Percentiles rank a stretch among this genome's conserved stretches.
phyloP scores from a whole-genome alignment of 2,797 vertebrate genomes.

The Thripadectes ignobilis region DNA sequence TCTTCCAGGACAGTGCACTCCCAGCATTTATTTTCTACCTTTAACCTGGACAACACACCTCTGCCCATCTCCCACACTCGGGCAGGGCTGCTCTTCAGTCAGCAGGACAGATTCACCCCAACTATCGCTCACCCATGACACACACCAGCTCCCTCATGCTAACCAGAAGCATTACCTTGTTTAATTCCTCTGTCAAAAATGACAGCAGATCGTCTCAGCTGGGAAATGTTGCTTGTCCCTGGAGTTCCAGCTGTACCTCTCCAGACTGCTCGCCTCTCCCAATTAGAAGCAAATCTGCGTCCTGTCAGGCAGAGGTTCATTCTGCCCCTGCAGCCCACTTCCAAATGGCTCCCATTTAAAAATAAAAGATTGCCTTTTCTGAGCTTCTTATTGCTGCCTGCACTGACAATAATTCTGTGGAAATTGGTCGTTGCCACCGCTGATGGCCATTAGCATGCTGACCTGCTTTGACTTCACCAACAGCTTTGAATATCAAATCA shows the following conservation, averaged over 20 bases:
- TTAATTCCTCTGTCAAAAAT: not conserved
- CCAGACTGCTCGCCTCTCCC: slow-evolving; percentile 8
- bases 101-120: not conserved
- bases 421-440: slow-evolving; percentile 56
- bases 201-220: slow-evolving; percentile 37
- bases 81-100: not conserved
- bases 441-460: slow-evolving; percentile 65
- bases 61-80: not conserved
- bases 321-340: slow-evolving; percentile 14
- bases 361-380: slow-evolving; percentile 58
- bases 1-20: not conserved
- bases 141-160: not conserved
- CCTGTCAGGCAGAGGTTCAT: slow-evolving; percentile 32
- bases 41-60: not conserved
- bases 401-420: slow-evolving; percentile 59
- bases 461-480: slow-evolving; percentile 57
- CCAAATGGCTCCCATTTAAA: slow-evolving; percentile 33
- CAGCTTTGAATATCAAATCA: slow-evolving; percentile 68
- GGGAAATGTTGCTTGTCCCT: not conserved
- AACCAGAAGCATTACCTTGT: not conserved
- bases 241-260: not conserved
- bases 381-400: slow-evolving; percentile 47
- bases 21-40: not conserved
- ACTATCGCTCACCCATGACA: accelerated
- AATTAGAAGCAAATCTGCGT: slow-evolving; percentile 54